A percentile compares a stretch with the other conserved stretches of the same genome.
Evolutionary conservation across 2,888 invertebrate genomes (phyloP).

Genomic region (Phalangium opilio): DNA sequence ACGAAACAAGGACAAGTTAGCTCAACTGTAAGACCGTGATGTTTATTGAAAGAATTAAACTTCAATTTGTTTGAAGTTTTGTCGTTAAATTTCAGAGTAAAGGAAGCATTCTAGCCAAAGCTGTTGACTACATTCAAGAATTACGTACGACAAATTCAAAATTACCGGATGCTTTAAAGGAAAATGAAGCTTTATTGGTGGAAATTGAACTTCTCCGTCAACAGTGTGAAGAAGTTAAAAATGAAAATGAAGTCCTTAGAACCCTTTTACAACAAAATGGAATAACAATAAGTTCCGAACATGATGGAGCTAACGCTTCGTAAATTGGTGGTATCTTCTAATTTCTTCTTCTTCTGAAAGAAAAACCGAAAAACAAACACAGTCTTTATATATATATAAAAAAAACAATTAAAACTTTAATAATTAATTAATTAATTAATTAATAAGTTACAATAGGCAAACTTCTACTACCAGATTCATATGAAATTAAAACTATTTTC

Average conservation of each 20-base stretch:
- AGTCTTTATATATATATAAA: too few species aligned
- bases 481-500: too few species aligned
- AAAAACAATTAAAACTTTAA: too few species aligned
- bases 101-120: conserved; percentile 86
- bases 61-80: too few species aligned
- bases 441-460: too few species aligned
- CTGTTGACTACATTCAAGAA: conserved; percentile 83
- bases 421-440: too few species aligned
- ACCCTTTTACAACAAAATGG: conserved; percentile 48
- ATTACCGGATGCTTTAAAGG: conserved; percentile 17
- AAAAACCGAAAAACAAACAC: too few species aligned
- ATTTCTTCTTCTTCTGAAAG: too few species aligned
- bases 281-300: conserved; percentile 3
- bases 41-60: too few species aligned
- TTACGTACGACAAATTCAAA: conserved; percentile 38
- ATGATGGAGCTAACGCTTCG: too few species aligned
- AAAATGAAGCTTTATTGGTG: conserved; percentile 18
- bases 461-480: too few species aligned
- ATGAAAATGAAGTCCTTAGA: conserved; percentile 55
- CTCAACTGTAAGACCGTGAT: neutral
- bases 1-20: conserved; percentile 43
- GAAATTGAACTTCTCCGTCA: conserved; percentile 16
- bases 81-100: conserved; percentile 49
- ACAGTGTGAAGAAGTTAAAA: conserved; percentile 42
- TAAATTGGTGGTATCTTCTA: too few species aligned